These are phyloP conservation scores for Kuschelorhynchus macadamiae DNA, from an alignment of 2,888 invertebrate species.

Conservation along the genomic window DNA sequence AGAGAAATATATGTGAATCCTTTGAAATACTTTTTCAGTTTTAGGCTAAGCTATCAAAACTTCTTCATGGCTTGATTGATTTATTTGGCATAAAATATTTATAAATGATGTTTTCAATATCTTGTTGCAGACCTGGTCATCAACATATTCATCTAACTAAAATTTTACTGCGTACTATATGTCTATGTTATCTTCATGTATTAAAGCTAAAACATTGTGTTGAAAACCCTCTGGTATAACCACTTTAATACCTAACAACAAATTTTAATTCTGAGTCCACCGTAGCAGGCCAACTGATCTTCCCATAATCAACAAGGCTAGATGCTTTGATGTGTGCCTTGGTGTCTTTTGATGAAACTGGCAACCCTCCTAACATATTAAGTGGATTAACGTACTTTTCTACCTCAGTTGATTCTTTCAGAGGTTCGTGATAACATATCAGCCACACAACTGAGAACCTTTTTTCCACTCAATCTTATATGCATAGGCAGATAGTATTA, in stretches of 20 bases:
- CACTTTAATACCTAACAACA: not conserved
- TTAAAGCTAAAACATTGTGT: constrained; percentile 19
- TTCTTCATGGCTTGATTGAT: not conserved
- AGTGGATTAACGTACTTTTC: constrained; percentile 23
- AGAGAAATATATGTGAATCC: not conserved
- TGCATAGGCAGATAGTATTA: constrained; percentile 39
- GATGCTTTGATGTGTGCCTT: constrained; percentile 13
- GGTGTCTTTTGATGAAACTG: constrained; percentile 29
- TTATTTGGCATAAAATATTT: not conserved
- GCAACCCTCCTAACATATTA: constrained; percentile 22
- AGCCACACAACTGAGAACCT: constrained; percentile 17
- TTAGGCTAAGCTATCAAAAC: not conserved
- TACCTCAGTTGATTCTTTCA: constrained; percentile 15
- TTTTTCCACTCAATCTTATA: constrained; percentile 28
- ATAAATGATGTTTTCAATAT: constrained; percentile 17
- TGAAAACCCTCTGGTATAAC: not conserved
- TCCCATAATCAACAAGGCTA: too few relatives aligned
- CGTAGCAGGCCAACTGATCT: constrained; percentile 29
- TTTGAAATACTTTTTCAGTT: not conserved
- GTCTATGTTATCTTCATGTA: constrained; percentile 34
- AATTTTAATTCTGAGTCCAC: constrained; percentile 18
- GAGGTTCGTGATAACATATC: constrained; percentile 18
- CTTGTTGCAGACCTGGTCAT: constrained; percentile 30
- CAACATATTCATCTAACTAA: constrained; percentile 28
- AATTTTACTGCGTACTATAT: constrained; percentile 25